Evolutionary conservation across 2,797 vertebrate species (phyloP), one percentile per base, ranked within the genome.

Genomic region (Brachyalestes nurse): DNA sequence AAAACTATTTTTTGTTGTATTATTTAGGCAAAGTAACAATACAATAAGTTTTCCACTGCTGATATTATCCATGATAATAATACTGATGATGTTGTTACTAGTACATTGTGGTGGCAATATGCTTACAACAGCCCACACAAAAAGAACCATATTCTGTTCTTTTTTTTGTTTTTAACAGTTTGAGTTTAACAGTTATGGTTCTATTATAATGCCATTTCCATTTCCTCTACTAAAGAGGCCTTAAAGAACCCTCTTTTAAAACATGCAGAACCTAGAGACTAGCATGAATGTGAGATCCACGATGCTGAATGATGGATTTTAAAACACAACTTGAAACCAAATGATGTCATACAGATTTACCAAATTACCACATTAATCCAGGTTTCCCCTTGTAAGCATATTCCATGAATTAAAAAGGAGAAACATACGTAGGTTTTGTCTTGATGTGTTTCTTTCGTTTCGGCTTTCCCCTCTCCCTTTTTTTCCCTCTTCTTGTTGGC

Each of bases 381-480:
- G 28, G 7, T 57, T 57, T 34, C 51, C 49, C 25, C 40, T 4
- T 16, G 28, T 38, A 72, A 53, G 14, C 34, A 6, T 67, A 45
- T 60, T 58, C 57, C n/a, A 57, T 40, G 6, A 73, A 64, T 53
- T 57, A n/a, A 74, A 67, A 25, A 45, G 57, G 21, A 76, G 13
- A 65, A 28, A 83, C 93, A 17, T 92, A 95, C 94, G 4, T 79
- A 62, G 80, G 81, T 86, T 85, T 87, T 83, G 81, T 58, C 77
- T 64, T 83, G 85, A 83, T 87, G 34, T 67, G 75, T 73, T 90
- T 91, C 88, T 87, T 93, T 85, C 87, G 88, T 82, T 87, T 91
- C 83, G 89, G 87, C 89, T 90, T 93, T 66, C 88, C 89, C 53
- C 82, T 85, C 75, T 86, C 83, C 67, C 87, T 92, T 82, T 93